These are phyloP conservation scores for Micronycteris hirsuta DNA, from an alignment of 2,113 vertebrate species.

Conservation along the genomic window DNA sequence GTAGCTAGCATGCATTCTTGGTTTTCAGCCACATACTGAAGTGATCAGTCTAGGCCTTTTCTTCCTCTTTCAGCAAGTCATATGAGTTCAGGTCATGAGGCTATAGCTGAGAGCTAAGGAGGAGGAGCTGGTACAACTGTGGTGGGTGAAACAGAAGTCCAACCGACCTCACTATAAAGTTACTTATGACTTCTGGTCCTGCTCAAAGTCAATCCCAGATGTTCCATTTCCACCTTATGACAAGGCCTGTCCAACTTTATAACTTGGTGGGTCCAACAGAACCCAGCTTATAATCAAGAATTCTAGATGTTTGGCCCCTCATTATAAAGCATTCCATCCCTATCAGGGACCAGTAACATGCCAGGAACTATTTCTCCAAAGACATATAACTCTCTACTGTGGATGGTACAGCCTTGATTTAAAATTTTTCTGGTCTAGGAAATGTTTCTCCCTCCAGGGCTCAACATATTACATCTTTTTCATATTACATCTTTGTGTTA, in stretches of 20 bases:
- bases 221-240: no score
- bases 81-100: no score
- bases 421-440: not conserved
- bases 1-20: no score
- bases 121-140: no score
- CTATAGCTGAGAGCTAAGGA: no score
- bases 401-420: not conserved
- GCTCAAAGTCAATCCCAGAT: no score
- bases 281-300: not conserved
- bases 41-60: no score
- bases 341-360: not conserved
- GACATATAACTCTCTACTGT: not conserved
- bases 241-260: not conserved
- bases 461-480: not conserved
- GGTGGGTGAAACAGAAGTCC: no score
- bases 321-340: not conserved
- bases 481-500: not conserved
- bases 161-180: no score
- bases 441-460: not conserved
- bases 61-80: no score
- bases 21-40: no score
- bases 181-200: no score
- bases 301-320: not conserved
- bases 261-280: not conserved
- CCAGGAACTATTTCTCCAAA: not conserved